phyloP scores from a whole-genome alignment of 2,888 invertebrate species.

The Drosophila neoperkinsi region DNA sequence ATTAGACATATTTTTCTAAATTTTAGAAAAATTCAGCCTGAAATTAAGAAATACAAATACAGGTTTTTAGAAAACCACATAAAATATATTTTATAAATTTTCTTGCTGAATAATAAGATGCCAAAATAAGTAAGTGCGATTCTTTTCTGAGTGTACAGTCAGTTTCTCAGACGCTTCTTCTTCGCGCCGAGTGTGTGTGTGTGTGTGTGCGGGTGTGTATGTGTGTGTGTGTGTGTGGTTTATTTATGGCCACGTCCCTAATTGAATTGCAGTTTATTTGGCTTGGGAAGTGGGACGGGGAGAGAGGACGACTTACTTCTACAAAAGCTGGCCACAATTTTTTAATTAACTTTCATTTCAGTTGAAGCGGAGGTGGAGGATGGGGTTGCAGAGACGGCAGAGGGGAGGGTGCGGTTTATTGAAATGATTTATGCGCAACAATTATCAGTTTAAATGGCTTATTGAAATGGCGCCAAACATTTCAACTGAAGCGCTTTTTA shows the following conservation, averaged over 20 bases:
- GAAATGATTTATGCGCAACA: constrained; percentile 76
- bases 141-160: not conserved
- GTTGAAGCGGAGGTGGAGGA: constrained; percentile 50
- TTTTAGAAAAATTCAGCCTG: not conserved
- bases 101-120: not conserved
- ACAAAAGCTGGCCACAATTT: constrained; percentile 77
- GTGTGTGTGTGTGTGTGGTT: constrained; percentile 51
- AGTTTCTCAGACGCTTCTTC: not conserved
- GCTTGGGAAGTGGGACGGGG: not conserved
- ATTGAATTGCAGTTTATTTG: constrained; percentile 81
- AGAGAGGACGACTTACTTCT: constrained; percentile 36
- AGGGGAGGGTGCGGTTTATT: constrained; percentile 2
- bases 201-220: not conserved
- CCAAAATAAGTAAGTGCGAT: too few species aligned
- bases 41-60: not conserved
- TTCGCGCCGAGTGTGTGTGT: constrained; percentile 8
- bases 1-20: not conserved
- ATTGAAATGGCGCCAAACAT: constrained; percentile 66
- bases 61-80: too few species aligned
- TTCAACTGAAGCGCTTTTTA: constrained; percentile 44
- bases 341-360: constrained; percentile 73
- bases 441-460: constrained; percentile 81
- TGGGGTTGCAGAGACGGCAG: not conserved
- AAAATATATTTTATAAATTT: not conserved
- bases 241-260: constrained; percentile 76